A percentile compares a stretch with the other conserved stretches of the same genome.
Conservation (phyloP, 2,888 invertebrate genomes). For the Cerastis leucographa region DNA sequence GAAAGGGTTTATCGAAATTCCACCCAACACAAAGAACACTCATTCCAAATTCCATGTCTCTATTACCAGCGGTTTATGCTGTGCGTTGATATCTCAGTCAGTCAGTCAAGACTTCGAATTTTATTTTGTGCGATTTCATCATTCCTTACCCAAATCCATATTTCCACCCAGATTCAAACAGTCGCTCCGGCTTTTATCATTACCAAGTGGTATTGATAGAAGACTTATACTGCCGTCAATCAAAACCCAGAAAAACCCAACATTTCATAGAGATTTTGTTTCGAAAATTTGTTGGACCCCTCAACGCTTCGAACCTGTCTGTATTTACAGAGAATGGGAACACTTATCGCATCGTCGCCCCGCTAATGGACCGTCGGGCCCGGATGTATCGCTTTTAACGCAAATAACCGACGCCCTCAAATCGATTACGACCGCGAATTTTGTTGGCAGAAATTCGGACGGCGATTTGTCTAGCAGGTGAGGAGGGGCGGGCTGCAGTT, state of each 20-base stretch:
- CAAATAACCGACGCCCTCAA: slow-evolving; percentile 68
- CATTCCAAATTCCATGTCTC: no score
- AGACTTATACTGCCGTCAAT: slow-evolving; percentile 1
- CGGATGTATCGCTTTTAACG: slow-evolving; percentile 80
- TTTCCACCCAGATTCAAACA: not conserved
- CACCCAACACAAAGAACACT: no score
- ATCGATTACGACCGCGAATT: slow-evolving; percentile 71
- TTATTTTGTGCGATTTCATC: no score
- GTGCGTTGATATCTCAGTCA: no score
- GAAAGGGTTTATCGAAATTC: no score
- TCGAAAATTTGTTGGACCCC: slow-evolving; percentile 27
- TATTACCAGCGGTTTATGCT: no score
- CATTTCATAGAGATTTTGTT: slow-evolving; percentile 21
- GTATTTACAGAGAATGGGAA: slow-evolving; percentile 69
- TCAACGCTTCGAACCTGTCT: slow-evolving; percentile 39
- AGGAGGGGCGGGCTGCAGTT: not conserved
- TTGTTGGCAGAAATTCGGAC: slow-evolving; percentile 60
- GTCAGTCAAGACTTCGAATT: no score
- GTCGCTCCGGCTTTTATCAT: not conserved
- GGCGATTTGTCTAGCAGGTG: slow-evolving; percentile 57
- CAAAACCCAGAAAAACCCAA: not conserved
- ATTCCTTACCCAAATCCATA: not conserved
- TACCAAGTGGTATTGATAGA: no score
- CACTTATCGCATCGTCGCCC: slow-evolving; percentile 72
- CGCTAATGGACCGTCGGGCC: slow-evolving; percentile 75